Percentiles rank a stretch among this genome's conserved stretches.
Evolutionary conservation across 2,113 vertebrate species (phyloP).

Genomic region (Hoplias malabaricus): DNA sequence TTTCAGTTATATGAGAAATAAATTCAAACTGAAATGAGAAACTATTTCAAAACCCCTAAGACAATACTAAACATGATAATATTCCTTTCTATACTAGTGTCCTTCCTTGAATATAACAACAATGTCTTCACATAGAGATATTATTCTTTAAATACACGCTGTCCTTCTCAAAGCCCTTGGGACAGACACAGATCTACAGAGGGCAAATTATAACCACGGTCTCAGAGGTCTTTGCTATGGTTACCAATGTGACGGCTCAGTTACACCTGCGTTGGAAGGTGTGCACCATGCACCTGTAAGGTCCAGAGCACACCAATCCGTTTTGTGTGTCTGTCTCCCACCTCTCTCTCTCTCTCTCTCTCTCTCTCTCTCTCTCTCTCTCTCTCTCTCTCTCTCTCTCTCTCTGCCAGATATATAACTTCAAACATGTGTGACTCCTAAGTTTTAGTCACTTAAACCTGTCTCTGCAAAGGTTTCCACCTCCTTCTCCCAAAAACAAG

Average conservation of each 20-base stretch:
- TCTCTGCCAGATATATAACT: background rate
- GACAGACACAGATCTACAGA: background rate
- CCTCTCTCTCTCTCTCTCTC: background rate
- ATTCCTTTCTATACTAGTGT: no score
- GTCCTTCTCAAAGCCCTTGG: background rate
- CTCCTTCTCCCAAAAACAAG: background rate
- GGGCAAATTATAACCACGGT: background rate
- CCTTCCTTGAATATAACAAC: no score
- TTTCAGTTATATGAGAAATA: no score
- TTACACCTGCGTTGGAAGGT: background rate
- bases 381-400: no score
- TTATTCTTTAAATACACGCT: no score
- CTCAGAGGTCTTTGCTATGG: background rate
- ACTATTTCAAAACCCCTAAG: no score
- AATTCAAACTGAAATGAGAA: no score
- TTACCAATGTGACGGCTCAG: background rate
- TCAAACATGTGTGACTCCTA: background rate
- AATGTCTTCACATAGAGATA: no score
- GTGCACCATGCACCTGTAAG: background rate
- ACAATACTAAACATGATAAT: no score
- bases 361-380: no score
- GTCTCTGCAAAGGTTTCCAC: background rate
- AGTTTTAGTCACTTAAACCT: background rate
- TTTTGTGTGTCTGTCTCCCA: no score
- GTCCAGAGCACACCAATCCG: background rate